A percentile compares a stretch with the other conserved stretches of the same genome.
Evolutionary conservation across 2,113 vertebrate genomes (phyloP).

Genomic region (Chaetodon auriga): DNA sequence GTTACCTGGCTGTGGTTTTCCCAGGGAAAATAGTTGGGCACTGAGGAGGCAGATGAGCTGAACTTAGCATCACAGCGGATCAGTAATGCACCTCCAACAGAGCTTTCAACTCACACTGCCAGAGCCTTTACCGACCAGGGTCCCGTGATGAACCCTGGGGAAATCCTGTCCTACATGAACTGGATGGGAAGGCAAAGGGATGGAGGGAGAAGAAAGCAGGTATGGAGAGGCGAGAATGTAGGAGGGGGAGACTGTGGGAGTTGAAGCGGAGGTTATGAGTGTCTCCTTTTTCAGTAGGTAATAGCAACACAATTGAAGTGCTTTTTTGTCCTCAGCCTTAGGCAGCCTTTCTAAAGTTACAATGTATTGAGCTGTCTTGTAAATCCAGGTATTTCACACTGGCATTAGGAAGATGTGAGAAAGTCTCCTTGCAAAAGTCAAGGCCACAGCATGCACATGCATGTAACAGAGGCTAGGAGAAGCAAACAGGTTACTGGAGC

Average conservation of each 20-base stretch:
- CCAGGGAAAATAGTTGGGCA: slow-evolving; percentile 4
- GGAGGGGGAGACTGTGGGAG: not conserved
- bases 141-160: slow-evolving; percentile 53
- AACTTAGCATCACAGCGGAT: slow-evolving; percentile 37
- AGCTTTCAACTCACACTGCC: slow-evolving; percentile 39
- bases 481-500: slow-evolving; percentile 25
- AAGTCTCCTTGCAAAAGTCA: not conserved
- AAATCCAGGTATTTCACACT: slow-evolving; percentile 40
- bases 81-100: slow-evolving; percentile 47
- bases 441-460: slow-evolving; percentile 29
- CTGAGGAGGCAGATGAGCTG: slow-evolving; percentile 26
- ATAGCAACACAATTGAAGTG: slow-evolving; percentile 3
- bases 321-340: slow-evolving; percentile 25
- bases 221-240: not conserved
- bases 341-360: slow-evolving; percentile 24
- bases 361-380: slow-evolving; percentile 20
- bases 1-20: slow-evolving; percentile 25
- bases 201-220: not conserved
- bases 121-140: slow-evolving; percentile 39
- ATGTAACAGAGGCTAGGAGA: slow-evolving; percentile 12
- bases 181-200: slow-evolving; percentile 16
- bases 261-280: not conserved
- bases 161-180: slow-evolving; percentile 49
- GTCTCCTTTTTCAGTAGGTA: not conserved
- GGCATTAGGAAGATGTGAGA: not conserved